Percentiles rank a stretch among this genome's conserved stretches.
phyloP scores from a whole-genome alignment of 1,140 invertebrate genomes.

The Hetaerina americana region DNA sequence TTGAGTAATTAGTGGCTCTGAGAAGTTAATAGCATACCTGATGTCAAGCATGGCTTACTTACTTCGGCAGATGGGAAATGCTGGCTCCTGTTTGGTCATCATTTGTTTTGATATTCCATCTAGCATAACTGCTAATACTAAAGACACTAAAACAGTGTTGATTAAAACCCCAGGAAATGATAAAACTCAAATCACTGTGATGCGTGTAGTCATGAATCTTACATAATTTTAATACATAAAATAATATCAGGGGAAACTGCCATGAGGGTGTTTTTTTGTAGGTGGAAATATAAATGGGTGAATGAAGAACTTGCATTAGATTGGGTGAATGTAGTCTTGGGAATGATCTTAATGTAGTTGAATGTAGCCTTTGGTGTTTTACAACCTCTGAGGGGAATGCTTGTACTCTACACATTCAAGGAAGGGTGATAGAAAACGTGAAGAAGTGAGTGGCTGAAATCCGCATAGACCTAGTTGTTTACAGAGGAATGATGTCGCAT shows the following conservation, averaged over 20 bases:
- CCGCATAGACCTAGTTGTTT: neutral
- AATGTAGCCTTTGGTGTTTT: no score
- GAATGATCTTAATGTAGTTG: neutral
- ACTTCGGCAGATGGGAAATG: neutral
- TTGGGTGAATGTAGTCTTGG: neutral
- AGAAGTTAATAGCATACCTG: neutral
- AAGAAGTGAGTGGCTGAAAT: neutral
- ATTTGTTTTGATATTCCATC: neutral
- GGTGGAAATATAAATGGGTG: neutral
- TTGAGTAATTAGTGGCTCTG: neutral
- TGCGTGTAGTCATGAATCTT: neutral
- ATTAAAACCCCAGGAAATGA: neutral
- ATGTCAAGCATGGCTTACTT: neutral
- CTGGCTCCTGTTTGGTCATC: neutral
- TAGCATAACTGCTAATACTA: neutral
- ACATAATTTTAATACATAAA: neutral
- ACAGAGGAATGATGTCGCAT: neutral
- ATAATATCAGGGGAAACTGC: neutral
- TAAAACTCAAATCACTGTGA: neutral
- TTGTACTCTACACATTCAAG: neutral
- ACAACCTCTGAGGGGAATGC: neutral
- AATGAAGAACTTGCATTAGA: neutral
- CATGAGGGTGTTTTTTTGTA: neutral
- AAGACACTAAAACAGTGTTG: neutral
- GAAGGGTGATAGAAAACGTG: neutral